A percentile compares a stretch with the other conserved stretches of the same genome.
phyloP scores from a whole-genome alignment of 1,140 invertebrate species.

The Atopsyche davidsoni region DNA sequence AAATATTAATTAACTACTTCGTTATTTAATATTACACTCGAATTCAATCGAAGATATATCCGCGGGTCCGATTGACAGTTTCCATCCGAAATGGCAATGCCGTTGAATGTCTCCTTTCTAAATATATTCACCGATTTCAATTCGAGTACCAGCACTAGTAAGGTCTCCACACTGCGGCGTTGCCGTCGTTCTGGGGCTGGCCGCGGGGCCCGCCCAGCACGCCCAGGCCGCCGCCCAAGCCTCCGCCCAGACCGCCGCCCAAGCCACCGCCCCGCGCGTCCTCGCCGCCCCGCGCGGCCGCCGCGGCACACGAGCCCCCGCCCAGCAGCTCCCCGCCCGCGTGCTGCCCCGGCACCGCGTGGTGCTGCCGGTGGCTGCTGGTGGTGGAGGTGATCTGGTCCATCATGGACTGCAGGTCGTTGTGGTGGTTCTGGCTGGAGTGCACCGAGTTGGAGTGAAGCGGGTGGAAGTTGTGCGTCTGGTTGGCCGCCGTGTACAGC shows the following conservation, averaged over 20 bases:
- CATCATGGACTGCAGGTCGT: conserved; percentile 63
- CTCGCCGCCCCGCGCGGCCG: conserved; percentile 53
- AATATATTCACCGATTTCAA: background rate
- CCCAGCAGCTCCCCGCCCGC: conserved; percentile 51
- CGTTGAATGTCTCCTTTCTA: no score
- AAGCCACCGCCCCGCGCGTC: conserved; percentile 49
- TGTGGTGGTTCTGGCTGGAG: conserved; percentile 57
- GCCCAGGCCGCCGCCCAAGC: conserved; percentile 47
- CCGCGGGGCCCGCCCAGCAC: conserved; percentile 53
- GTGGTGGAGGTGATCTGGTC: conserved; percentile 62
- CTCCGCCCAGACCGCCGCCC: conserved; percentile 31
- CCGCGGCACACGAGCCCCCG: conserved; percentile 56
- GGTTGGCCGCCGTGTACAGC: conserved; percentile 70
- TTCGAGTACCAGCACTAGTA: conserved; percentile 37
- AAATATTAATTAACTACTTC: no score
- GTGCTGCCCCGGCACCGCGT: conserved; percentile 47
- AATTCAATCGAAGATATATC: no score
- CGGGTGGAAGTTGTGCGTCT: conserved; percentile 67
- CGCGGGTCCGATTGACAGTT: no score
- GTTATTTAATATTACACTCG: no score
- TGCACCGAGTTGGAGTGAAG: conserved; percentile 57
- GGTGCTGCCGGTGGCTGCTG: conserved; percentile 50
- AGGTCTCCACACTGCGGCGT: conserved; percentile 60
- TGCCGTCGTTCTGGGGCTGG: conserved; percentile 58
- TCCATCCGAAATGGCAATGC: no score